Conservation (phyloP, 2,797 vertebrate genomes). For the Anableps anableps region DNA sequence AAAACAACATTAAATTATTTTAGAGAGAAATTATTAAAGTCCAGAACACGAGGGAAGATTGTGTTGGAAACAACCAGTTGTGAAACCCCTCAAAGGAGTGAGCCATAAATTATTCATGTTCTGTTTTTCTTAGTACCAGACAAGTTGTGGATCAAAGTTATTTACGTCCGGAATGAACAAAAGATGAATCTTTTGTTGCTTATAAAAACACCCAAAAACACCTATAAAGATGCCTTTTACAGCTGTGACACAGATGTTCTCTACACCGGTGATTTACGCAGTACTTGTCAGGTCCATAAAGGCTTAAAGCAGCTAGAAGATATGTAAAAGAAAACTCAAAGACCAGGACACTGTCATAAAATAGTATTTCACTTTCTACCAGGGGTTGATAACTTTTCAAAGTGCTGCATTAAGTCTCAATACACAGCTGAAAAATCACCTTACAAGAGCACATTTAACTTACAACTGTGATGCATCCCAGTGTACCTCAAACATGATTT, state of each 20-base stretch:
- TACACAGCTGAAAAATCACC: not conserved
- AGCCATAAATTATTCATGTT: conserved; percentile 24
- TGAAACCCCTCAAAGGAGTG: conserved; percentile 4
- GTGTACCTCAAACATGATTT: not conserved
- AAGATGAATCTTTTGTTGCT: conserved; percentile 20
- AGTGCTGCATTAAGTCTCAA: not conserved
- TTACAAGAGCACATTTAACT: not conserved
- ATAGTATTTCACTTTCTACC: not conserved
- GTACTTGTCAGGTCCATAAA: not conserved
- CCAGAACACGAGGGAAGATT: conserved; percentile 4
- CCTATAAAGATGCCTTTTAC: conserved; percentile 19
- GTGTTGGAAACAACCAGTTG: conserved; percentile 14
- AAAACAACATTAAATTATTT: not conserved
- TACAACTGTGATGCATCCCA: not conserved
- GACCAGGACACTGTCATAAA: not conserved
- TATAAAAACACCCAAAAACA: not conserved
- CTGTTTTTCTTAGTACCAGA: conserved; percentile 13
- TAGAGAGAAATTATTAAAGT: conserved; percentile 5
- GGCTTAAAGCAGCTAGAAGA: not conserved
- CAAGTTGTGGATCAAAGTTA: conserved; percentile 6
- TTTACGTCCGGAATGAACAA: conserved; percentile 14
- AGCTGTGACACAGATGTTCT: conserved; percentile 61
- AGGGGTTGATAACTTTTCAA: not conserved
- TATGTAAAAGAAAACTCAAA: not conserved
- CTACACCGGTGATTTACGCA: conserved; percentile 19